Conservation (phyloP, 2,113 vertebrate species). For the Amphiprion ocellaris region DNA sequence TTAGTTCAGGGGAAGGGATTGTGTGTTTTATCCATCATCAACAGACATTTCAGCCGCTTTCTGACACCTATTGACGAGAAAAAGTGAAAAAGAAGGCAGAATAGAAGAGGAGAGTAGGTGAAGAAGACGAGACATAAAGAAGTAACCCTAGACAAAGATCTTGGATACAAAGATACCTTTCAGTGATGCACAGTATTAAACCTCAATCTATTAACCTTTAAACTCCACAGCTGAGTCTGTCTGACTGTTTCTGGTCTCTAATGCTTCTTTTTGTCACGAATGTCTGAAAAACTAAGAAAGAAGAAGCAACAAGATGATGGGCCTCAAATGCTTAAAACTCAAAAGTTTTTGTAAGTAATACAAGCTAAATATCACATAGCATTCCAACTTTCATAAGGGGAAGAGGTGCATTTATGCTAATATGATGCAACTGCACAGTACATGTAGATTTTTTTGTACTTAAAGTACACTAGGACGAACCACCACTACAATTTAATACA, state of each 20-base stretch:
- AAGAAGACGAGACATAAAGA: not conserved
- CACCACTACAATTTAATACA: too few relatives aligned
- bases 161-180: conserved; percentile 5
- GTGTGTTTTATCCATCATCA: not conserved
- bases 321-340: not conserved
- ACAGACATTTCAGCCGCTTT: not conserved
- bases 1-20: conserved; percentile 11
- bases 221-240: conserved; percentile 32
- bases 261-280: conserved; percentile 52
- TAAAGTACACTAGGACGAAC: too few relatives aligned
- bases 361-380: not conserved
- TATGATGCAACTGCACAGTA: too few relatives aligned
- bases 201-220: conserved; percentile 42
- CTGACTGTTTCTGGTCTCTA: conserved; percentile 57
- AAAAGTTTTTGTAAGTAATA: conserved; percentile 18
- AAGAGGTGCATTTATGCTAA: not conserved
- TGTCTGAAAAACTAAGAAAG: conserved; percentile 56
- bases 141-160: not conserved
- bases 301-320: conserved; percentile 1
- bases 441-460: too few relatives aligned
- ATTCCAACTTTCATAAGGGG: not conserved
- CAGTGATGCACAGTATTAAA: conserved; percentile 1
- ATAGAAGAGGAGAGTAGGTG: not conserved
- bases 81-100: not conserved
- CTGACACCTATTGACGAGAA: not conserved